Conservation (phyloP, 1,140 invertebrate species). For the Saxidomus purpurata region DNA sequence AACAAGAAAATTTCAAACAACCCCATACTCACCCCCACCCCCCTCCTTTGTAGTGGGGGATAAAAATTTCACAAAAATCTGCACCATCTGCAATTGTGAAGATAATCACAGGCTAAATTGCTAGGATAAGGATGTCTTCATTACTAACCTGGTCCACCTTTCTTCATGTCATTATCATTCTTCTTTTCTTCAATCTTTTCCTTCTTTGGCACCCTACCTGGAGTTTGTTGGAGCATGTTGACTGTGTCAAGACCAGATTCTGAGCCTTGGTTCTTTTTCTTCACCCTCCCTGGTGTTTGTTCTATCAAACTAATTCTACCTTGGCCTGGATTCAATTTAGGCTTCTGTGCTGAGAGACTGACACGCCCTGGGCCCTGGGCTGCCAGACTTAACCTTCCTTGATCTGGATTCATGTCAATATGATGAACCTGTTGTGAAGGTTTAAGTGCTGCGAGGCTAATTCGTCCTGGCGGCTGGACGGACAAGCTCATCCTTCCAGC, state of each 20-base stretch:
- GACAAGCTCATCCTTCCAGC: not conserved
- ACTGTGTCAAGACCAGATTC: not conserved
- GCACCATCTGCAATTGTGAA: too few relatives aligned
- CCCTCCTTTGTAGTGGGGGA: too few relatives aligned
- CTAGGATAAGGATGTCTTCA: too few relatives aligned
- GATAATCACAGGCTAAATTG: too few relatives aligned
- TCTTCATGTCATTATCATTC: too few relatives aligned
- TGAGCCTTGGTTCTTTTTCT: not conserved
- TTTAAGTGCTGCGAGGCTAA: not conserved
- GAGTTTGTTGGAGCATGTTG: not conserved
- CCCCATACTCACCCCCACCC: too few relatives aligned
- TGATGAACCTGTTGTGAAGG: not conserved
- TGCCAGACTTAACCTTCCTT: not conserved
- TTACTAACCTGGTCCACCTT: too few relatives aligned
- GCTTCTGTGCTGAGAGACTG: not conserved
- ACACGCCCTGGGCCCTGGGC: conserved; percentile 3
- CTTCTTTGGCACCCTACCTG: not conserved
- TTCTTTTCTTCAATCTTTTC: too few relatives aligned
- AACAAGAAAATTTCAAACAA: too few relatives aligned
- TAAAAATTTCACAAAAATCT: too few relatives aligned
- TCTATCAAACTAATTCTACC: not conserved
- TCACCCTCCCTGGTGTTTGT: conserved; percentile 10
- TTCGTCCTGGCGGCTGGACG: not conserved
- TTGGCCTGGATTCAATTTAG: not conserved
- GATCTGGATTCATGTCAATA: not conserved